These are phyloP conservation scores for Vidua chalybeata DNA, from an alignment of 2,113 vertebrate genomes.

Conservation along the genomic window DNA sequence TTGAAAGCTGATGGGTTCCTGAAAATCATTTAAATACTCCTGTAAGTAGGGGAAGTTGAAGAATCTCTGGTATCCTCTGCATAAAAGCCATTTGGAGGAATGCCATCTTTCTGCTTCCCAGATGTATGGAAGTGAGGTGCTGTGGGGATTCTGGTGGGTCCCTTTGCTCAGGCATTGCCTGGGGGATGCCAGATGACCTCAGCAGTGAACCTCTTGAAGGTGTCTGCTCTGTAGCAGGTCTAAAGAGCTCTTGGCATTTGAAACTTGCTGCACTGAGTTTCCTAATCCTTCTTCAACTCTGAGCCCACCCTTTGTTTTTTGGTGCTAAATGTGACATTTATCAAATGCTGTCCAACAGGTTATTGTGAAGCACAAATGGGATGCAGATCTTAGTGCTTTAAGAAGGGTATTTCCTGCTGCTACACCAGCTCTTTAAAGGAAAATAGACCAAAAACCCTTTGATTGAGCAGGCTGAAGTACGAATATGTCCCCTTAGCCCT, in stretches of 20 bases:
- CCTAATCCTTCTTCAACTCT: not conserved
- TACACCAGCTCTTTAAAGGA: not conserved
- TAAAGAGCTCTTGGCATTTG: not conserved
- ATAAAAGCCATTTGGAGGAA: not conserved
- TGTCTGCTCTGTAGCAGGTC: not conserved
- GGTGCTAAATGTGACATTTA: not conserved
- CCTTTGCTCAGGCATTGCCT: not conserved
- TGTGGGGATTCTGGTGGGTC: not conserved
- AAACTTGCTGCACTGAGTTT: not conserved
- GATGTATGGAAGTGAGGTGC: rapidly evolving
- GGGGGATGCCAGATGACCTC: rapidly evolving
- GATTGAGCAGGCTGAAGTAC: not conserved
- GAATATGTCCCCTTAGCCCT: not conserved
- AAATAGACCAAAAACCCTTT: not conserved
- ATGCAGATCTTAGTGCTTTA: not conserved
- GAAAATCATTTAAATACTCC: not conserved
- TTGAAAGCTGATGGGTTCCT: not conserved
- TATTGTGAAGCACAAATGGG: not conserved
- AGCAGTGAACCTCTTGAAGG: not conserved
- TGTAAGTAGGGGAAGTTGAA: not conserved
- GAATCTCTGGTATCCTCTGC: not conserved
- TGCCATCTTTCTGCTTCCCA: not conserved
- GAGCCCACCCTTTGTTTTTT: not conserved
- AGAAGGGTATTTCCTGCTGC: not conserved
- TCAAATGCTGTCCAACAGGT: not conserved